These are phyloP conservation scores for Synodontis membranacea DNA, from an alignment of 2,113 vertebrate species.

Conservation along the genomic window DNA sequence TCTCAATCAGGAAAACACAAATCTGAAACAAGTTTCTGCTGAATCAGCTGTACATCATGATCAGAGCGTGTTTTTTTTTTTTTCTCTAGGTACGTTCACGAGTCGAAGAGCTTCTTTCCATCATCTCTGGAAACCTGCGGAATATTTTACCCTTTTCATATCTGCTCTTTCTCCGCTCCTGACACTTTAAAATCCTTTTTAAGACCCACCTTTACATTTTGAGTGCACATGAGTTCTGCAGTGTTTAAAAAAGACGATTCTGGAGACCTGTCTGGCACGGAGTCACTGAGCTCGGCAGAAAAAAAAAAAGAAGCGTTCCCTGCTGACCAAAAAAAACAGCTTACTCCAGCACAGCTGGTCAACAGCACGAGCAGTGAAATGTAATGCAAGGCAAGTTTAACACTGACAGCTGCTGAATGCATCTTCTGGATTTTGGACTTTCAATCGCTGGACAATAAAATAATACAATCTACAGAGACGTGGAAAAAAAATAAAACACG, in stretches of 20 bases:
- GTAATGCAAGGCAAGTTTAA: background rate
- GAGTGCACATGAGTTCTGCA: background rate
- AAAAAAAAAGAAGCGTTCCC: slow-evolving; percentile 13
- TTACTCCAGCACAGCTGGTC: slow-evolving; percentile 2
- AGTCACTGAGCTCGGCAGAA: background rate
- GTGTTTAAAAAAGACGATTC: slow-evolving; percentile 6
- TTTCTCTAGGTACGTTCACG: background rate
- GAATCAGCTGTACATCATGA: background rate
- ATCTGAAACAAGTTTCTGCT: no score
- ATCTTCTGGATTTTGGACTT: background rate
- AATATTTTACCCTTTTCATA: background rate
- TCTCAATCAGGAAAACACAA: no score
- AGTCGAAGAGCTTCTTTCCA: no score
- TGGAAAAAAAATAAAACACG: background rate
- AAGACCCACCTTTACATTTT: background rate
- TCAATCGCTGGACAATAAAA: background rate
- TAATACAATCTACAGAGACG: background rate
- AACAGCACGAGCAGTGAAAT: background rate
- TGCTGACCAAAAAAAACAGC: slow-evolving; percentile 13
- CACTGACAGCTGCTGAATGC: background rate
- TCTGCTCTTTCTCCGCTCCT: slow-evolving; percentile 5
- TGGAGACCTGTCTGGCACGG: background rate
- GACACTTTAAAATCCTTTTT: background rate
- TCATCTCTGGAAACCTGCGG: background rate
- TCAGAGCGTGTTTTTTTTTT: no score